Evolutionary conservation across 2,888 invertebrate genomes (phyloP).

Genomic region (Drosophila cognata): DNA sequence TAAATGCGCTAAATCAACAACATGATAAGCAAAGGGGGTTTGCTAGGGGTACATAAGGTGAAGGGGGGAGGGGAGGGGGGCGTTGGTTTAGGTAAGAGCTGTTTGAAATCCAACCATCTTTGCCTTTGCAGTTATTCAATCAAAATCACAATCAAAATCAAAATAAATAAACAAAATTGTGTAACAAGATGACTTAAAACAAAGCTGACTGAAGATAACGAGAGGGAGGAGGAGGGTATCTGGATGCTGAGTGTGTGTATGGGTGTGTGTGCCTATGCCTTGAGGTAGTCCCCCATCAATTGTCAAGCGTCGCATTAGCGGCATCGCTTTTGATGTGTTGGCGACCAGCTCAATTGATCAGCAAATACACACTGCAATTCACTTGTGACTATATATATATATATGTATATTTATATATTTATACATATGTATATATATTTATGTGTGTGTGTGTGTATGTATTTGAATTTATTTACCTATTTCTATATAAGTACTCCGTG

Average conservation of each 20-base stretch:
- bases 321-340: conserved; percentile 40
- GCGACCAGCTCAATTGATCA: conserved; percentile 44
- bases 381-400: conserved; percentile 14
- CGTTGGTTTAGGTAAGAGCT: neutral
- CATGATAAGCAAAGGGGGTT: neutral
- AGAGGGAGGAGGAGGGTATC: neutral
- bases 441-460: neutral
- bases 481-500: neutral
- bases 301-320: conserved; percentile 40
- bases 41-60: neutral
- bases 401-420: neutral
- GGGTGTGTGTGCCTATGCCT: neutral
- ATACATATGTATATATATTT: conserved; percentile 3
- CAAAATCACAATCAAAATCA: conserved; percentile 73
- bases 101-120: conserved; percentile 31
- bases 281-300: conserved; percentile 18
- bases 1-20: conserved; percentile 62
- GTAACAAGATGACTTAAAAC: conserved; percentile 35
- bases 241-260: neutral
- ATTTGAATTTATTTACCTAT: neutral
- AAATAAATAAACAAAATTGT: conserved; percentile 64
- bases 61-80: neutral
- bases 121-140: conserved; percentile 74
- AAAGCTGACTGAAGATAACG: conserved; percentile 24
- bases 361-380: conserved; percentile 56